Percentiles rank a stretch among this genome's conserved stretches.
Conservation (phyloP, 2,888 invertebrate species). For the Sphecodes monilicornis region DNA sequence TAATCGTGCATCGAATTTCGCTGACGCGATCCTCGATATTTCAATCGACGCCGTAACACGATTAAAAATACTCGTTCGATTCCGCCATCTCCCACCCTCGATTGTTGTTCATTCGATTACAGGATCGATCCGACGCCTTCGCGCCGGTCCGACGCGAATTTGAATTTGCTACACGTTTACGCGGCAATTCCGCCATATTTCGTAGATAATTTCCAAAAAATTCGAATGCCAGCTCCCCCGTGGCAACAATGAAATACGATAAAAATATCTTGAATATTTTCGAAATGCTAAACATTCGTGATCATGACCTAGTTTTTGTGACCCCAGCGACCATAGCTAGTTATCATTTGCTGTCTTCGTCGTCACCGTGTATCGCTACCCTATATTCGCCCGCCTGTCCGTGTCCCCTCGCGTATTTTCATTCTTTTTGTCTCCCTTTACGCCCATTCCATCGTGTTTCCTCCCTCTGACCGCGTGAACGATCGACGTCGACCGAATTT, state of each 20-base stretch:
- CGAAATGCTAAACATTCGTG: neutral
- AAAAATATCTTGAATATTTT: neutral
- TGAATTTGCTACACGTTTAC: constrained; percentile 4
- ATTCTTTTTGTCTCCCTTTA: neutral
- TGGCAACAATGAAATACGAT: neutral
- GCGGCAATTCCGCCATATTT: neutral
- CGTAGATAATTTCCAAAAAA: neutral
- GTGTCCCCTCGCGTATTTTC: constrained; percentile 2
- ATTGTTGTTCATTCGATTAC: constrained; percentile 32
- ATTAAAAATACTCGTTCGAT: constrained; percentile 41
- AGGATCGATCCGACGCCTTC: neutral
- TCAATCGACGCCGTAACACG: constrained; percentile 18
- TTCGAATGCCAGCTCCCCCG: neutral
- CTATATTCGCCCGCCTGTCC: neutral
- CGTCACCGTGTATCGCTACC: neutral
- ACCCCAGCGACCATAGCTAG: neutral
- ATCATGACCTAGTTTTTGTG: neutral
- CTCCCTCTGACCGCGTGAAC: constrained; percentile 19
- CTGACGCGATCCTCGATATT: constrained; percentile 26
- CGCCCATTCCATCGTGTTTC: neutral
- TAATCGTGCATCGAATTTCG: constrained; percentile 42
- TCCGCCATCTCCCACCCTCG: neutral
- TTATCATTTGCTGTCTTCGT: neutral
- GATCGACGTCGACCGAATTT: constrained; percentile 57
- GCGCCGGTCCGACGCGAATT: neutral